A percentile compares a stretch with the other conserved stretches of the same genome.
Conservation (phyloP, 2,797 vertebrate genomes). For the Hylomyscus alleni region DNA sequence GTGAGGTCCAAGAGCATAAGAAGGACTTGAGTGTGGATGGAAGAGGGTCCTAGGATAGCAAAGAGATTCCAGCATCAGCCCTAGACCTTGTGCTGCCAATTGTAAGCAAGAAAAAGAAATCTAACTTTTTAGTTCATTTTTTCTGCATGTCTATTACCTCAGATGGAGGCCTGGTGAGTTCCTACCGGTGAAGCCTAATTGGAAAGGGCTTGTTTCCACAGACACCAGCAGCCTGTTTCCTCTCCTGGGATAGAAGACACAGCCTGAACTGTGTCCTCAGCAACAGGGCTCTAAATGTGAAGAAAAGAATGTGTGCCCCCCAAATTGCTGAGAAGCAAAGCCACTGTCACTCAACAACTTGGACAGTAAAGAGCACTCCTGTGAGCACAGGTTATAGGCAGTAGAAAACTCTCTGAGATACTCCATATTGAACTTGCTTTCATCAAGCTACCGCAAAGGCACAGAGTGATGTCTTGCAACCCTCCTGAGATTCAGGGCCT, state of each 20-base stretch:
- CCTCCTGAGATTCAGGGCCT: neutral
- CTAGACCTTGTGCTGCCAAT: neutral
- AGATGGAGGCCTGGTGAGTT: neutral
- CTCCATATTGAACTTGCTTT: neutral
- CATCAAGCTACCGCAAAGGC: neutral
- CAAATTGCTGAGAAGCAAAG: neutral
- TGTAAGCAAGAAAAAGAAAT: neutral
- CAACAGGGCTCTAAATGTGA: neutral
- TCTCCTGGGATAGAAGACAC: neutral
- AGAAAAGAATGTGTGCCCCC: neutral
- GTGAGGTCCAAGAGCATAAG: neutral
- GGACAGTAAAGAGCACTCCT: neutral
- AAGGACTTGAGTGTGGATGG: neutral
- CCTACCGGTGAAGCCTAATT: neutral
- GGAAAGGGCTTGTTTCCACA: neutral
- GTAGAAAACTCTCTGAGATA: neutral
- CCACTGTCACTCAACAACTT: neutral
- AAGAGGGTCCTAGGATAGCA: neutral
- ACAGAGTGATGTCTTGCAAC: neutral
- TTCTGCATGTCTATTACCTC: neutral
- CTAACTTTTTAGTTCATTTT: constrained; percentile 1
- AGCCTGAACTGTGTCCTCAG: neutral
- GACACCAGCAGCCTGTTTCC: neutral
- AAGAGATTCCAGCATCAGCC: neutral
- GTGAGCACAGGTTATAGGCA: neutral